These are phyloP conservation scores for Leptopilina clavipes DNA, from an alignment of 1,140 invertebrate genomes.

Conservation along the genomic window DNA sequence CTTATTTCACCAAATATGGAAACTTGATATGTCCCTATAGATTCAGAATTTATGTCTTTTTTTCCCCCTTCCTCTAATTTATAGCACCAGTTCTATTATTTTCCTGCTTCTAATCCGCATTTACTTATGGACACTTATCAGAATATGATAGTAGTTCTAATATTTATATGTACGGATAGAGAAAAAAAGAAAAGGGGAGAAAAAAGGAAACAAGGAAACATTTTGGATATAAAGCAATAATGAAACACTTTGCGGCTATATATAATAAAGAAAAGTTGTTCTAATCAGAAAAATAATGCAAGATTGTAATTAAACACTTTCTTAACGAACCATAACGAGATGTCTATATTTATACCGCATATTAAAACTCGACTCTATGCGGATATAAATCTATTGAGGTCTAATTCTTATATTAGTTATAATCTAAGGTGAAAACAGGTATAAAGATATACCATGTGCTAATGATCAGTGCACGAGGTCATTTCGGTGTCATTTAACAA, in stretches of 20 bases:
- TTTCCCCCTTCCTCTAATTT: neutral
- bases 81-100: neutral
- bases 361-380: neutral
- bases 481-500: constrained; percentile 6
- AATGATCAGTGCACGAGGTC: neutral
- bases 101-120: too few relatives aligned
- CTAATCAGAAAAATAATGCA: neutral
- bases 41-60: neutral
- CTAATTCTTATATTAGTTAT: constrained; percentile 13
- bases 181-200: neutral
- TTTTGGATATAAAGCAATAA: neutral
- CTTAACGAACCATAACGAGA: constrained; percentile 2
- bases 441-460: neutral
- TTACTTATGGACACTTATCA: too few relatives aligned
- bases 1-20: neutral
- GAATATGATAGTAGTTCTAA: too few relatives aligned
- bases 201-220: neutral
- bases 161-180: too few relatives aligned
- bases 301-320: constrained; percentile 1
- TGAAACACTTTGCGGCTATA: neutral
- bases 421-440: neutral
- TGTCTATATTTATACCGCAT: neutral
- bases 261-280: neutral
- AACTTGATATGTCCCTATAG: neutral
- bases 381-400: too few relatives aligned